Percentiles rank a stretch among this genome's conserved stretches.
Conservation (phyloP, 2,113 vertebrate species). For the Murina feae region DNA sequence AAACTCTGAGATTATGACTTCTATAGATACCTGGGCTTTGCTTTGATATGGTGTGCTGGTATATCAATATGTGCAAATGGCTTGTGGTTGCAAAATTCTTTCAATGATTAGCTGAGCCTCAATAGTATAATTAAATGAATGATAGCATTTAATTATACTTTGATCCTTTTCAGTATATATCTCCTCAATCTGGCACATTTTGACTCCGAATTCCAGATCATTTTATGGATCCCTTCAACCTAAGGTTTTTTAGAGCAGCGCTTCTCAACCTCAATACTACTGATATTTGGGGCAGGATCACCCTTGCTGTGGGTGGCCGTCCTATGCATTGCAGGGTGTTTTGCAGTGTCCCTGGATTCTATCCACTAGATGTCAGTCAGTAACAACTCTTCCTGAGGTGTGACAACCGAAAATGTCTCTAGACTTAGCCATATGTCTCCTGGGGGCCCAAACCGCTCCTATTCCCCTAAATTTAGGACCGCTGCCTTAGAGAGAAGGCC, state of each 20-base stretch:
- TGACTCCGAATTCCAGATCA: not conserved
- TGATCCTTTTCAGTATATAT: not conserved
- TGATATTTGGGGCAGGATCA: not conserved
- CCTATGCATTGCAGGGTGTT: not conserved
- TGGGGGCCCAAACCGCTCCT: not conserved
- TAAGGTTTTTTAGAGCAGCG: not conserved
- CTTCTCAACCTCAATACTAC: not conserved
- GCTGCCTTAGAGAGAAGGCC: not conserved
- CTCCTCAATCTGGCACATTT: not conserved
- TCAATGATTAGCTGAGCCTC: not conserved
- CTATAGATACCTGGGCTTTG: not conserved
- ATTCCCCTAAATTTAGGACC: not conserved
- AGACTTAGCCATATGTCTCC: not conserved
- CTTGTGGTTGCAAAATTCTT: not conserved
- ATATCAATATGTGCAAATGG: not conserved
- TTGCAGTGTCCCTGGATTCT: not conserved
- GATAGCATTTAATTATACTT: not conserved
- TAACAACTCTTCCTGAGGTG: not conserved
- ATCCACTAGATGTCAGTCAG: not conserved
- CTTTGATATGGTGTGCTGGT: not conserved
- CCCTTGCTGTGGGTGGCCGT: not conserved
- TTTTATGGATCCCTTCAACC: not conserved
- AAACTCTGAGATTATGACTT: not conserved
- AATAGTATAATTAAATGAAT: not conserved
- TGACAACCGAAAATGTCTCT: not conserved